A percentile compares a stretch with the other conserved stretches of the same genome.
These are phyloP conservation scores for Zele albiditarsus DNA, from an alignment of 2,888 invertebrate species.

Conservation along the genomic window DNA sequence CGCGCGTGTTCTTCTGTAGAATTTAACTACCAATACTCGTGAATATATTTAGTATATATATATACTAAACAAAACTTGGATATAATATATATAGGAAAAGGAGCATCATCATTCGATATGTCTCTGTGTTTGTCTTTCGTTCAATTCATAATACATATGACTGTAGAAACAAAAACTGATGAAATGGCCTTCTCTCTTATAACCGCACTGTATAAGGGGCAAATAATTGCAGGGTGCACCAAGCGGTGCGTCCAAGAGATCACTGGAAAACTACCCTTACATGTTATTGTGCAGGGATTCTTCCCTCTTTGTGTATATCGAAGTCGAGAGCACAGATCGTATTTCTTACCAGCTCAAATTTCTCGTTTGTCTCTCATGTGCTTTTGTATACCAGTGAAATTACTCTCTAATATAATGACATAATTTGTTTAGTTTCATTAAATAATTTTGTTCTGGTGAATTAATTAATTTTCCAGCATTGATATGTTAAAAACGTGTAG, in stretches of 20 bases:
- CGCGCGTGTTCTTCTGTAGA: constrained; percentile 40
- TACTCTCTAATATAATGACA: background rate
- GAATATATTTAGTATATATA: constrained; percentile 8
- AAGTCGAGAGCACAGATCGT: constrained; percentile 16
- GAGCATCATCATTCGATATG: constrained; percentile 45
- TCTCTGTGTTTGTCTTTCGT: constrained; percentile 40
- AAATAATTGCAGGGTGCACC: constrained; percentile 56
- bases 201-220: constrained; percentile 32
- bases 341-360: constrained; percentile 36
- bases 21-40: constrained; percentile 46
- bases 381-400: constrained; percentile 17
- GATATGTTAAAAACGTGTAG: no score
- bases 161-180: constrained; percentile 50
- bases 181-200: constrained; percentile 40
- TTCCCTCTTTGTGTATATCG: constrained; percentile 28
- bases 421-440: constrained; percentile 15
- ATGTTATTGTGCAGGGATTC: constrained; percentile 44
- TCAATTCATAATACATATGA: constrained; percentile 33
- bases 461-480: no score
- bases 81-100: constrained; percentile 31
- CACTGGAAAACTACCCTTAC: constrained; percentile 48
- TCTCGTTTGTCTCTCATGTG: constrained; percentile 24
- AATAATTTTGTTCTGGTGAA: no score
- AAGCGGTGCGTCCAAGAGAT: constrained; percentile 40
- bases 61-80: constrained; percentile 11